These are phyloP conservation scores for Siderastrea siderea DNA, from an alignment of 92 coral and sea anemone genomes.

Conservation along the genomic window DNA sequence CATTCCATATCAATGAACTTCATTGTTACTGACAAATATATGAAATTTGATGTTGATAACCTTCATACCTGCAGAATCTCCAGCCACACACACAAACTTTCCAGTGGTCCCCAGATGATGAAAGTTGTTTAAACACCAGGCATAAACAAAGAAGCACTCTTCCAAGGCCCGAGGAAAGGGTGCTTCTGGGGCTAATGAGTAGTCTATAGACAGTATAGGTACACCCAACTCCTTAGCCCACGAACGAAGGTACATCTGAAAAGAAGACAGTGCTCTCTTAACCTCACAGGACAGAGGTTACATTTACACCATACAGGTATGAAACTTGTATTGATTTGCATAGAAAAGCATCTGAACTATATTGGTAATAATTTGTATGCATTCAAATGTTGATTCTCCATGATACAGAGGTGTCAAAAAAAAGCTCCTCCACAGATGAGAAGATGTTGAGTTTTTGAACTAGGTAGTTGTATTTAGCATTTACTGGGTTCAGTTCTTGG, in stretches of 20 bases:
- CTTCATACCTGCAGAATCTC: constrained; percentile 96
- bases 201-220: constrained; percentile 93
- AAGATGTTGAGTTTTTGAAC: no score
- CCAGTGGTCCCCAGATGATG: constrained; percentile 91
- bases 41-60: background rate
- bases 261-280: background rate
- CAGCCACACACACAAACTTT: constrained; percentile 84
- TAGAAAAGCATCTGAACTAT: no score
- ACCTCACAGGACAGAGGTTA: background rate
- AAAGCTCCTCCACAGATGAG: no score
- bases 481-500: no score
- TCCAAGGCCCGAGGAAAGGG: constrained; percentile 98
- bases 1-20: no score
- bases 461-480: no score
- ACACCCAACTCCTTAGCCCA: constrained; percentile 96
- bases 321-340: no score
- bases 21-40: no score
- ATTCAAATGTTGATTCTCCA: no score
- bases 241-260: constrained; percentile 89
- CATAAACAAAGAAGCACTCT: constrained; percentile 95
- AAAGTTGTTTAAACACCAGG: constrained; percentile 93
- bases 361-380: no score
- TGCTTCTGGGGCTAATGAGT: constrained; percentile 94
- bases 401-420: no score
- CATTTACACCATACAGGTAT: no score